Evolutionary conservation across 2,797 vertebrate genomes (phyloP), one percentile per base, ranked within the genome.

Genomic region (Liparis tanakae): DNA sequence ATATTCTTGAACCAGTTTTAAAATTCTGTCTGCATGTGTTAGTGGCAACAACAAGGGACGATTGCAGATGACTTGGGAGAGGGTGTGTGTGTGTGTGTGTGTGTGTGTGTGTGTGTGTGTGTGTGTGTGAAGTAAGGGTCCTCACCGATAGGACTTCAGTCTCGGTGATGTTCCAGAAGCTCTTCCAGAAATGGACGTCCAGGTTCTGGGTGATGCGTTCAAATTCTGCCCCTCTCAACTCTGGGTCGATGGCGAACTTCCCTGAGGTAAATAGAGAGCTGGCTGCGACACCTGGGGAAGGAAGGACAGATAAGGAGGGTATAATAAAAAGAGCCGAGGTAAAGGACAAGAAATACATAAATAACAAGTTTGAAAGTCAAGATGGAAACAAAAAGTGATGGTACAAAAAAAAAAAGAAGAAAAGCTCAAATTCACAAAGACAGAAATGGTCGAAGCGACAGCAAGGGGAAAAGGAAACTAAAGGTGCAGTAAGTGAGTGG

Each of bases 101-200:
- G 10, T 22, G 57, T 55, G 2, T 46, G 10, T 22, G 57, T 55
- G 2, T 46, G 10, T 22, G 57, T 55, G 9, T 2, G 12, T 7
- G 46, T 44, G 6, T 46, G 9, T 15, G 68, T 65, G 10, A 43
- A 56, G 43, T 15, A 10, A 63, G 12, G 70, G 53, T 25, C 80
- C 96, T 95, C 83, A 97, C 97, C 30, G 96, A 96, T 10, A 97
- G 88, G 85, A 98, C 82, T 80, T 97, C 96, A 0, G 94, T 97
- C 92, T 98, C 97, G 0, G 96, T 97, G 72, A 98, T 93, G 78
- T 97, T 98, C 96, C 97, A 98, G 91, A 97, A 98, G 3, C 90
- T 83, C 82, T 98, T 98, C 97, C 97, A 98, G 87, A 98, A 98
- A 78, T 96, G 95, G 22, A 98, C 95, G 0, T 98, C 97, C 77